Percentiles rank a stretch among this genome's conserved stretches.
phyloP scores from a whole-genome alignment of 2,113 vertebrate genomes.

The Trachemys scripta region DNA sequence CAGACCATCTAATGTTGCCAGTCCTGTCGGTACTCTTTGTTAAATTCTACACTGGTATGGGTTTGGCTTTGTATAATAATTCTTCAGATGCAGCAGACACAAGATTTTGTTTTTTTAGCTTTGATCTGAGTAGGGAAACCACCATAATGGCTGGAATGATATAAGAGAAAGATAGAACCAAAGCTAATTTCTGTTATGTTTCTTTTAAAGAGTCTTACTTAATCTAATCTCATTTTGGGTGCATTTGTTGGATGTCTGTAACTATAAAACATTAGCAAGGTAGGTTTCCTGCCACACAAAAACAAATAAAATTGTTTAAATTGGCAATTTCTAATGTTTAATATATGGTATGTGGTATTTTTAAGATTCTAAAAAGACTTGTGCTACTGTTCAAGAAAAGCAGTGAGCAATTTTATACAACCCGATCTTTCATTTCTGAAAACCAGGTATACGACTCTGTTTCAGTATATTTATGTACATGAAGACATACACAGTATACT shows the following conservation, averaged over 20 bases:
- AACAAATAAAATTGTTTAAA: slow-evolving; percentile 63
- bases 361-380: slow-evolving; percentile 24
- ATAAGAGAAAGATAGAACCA: background rate
- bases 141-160: background rate
- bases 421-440: background rate
- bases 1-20: slow-evolving; percentile 10
- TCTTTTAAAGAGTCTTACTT: background rate
- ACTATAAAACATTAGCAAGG: slow-evolving; percentile 20
- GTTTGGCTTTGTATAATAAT: background rate
- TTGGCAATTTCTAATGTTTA: slow-evolving; percentile 42
- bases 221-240: slow-evolving; percentile 62
- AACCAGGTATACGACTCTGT: background rate
- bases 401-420: background rate
- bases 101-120: background rate
- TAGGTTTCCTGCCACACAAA: slow-evolving; percentile 8
- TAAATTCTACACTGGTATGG: background rate
- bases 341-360: slow-evolving; percentile 18
- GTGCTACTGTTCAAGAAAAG: background rate
- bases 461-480: background rate
- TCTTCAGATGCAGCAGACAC: background rate
- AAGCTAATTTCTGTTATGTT: slow-evolving; percentile 20
- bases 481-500: background rate
- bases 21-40: background rate
- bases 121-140: slow-evolving; percentile 29
- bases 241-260: slow-evolving; percentile 6